These are phyloP conservation scores for Cyanocitta stelleri DNA, from an alignment of 2,113 vertebrate genomes.

Conservation along the genomic window DNA sequence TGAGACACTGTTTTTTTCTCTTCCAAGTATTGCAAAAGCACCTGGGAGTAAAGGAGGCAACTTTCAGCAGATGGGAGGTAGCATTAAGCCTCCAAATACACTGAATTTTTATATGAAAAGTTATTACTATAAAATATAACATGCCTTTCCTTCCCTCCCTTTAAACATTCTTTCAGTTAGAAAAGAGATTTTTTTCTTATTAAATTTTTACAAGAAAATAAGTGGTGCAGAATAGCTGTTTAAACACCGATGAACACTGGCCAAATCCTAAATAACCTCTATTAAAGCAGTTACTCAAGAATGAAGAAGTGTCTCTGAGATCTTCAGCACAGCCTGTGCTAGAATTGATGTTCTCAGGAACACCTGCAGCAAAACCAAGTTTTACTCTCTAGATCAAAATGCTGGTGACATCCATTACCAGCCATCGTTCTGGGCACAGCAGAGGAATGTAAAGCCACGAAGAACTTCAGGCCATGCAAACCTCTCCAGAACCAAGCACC, in stretches of 20 bases:
- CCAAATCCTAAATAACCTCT: not conserved
- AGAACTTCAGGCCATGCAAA: not conserved
- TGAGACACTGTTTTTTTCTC: not conserved
- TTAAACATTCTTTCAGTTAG: not conserved
- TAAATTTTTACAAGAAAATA: not conserved
- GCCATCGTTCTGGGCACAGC: not conserved
- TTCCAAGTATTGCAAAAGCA: not conserved
- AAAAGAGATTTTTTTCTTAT: too few relatives aligned
- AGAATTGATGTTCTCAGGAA: not conserved
- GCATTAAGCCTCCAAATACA: not conserved
- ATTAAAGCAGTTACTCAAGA: not conserved
- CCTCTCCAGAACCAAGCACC: rapidly evolving
- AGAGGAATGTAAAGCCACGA: not conserved
- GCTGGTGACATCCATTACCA: not conserved
- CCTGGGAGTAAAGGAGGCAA: not conserved
- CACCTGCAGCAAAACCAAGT: not conserved
- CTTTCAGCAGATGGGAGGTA: not conserved
- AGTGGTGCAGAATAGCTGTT: not conserved
- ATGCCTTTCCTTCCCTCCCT: not conserved
- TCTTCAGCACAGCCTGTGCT: not conserved
- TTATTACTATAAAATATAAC: not conserved
- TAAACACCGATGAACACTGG: not conserved
- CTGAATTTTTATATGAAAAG: not conserved
- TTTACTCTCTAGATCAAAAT: not conserved
- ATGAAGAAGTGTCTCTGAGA: not conserved